Evolutionary conservation across 2,888 invertebrate species (phyloP).

Genomic region (Sialis fuliginosa): DNA sequence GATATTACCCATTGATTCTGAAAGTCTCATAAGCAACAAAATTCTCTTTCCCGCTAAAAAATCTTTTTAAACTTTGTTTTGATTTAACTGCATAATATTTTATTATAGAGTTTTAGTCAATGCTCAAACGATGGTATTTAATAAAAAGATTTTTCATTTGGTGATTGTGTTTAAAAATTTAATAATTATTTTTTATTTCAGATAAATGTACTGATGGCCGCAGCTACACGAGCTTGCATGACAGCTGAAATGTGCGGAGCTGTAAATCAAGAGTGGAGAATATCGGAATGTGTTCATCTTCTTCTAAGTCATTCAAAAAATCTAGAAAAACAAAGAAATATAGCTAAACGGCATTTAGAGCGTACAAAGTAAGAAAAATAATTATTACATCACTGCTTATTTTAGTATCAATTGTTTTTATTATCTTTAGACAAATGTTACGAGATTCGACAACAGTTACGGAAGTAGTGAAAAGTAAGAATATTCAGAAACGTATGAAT

Average conservation of each 20-base stretch:
- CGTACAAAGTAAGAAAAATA: constrained; percentile 29
- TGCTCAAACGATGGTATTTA: too few species aligned
- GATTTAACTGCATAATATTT: neutral
- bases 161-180: too few species aligned
- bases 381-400: neutral
- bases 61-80: neutral
- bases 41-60: too few species aligned
- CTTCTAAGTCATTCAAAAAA: constrained; percentile 39
- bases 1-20: too few species aligned
- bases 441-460: constrained; percentile 17
- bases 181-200: neutral
- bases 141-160: too few species aligned
- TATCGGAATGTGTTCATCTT: constrained; percentile 34
- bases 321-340: constrained; percentile 33
- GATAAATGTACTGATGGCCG: constrained; percentile 13
- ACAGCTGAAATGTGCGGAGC: constrained; percentile 30
- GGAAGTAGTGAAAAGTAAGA: constrained; percentile 9
- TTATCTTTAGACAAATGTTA: constrained; percentile 17
- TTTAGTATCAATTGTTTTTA: neutral
- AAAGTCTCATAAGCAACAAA: too few species aligned
- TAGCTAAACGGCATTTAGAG: constrained; percentile 33
- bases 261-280: constrained; percentile 36
- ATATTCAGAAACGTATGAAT: neutral
- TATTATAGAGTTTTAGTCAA: too few species aligned
- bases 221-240: constrained; percentile 19